Evolutionary conservation across 1,140 invertebrate genomes (phyloP).

Genomic region (Drosophila lacteicornis): DNA sequence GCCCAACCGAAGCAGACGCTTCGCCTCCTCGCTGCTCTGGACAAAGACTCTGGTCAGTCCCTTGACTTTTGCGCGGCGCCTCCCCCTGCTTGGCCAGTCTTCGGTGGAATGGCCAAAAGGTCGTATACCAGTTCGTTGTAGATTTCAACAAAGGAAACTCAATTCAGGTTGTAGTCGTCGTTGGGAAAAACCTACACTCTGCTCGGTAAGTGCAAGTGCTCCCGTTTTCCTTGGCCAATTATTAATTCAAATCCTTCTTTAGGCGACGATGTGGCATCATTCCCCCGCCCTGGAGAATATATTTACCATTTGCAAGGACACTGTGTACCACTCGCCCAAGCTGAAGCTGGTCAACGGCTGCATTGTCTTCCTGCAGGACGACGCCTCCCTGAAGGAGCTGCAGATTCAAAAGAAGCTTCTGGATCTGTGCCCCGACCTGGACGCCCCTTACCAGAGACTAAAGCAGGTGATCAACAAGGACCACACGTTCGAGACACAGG

Average conservation of each 20-base stretch:
- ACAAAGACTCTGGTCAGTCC: slow-evolving; percentile 78
- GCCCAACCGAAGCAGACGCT: slow-evolving; percentile 88
- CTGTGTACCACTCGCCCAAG: slow-evolving; percentile 32
- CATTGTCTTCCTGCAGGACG: slow-evolving; percentile 84
- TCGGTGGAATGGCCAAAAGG: too few species aligned
- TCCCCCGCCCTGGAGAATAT: too few species aligned
- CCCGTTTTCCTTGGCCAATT: neutral
- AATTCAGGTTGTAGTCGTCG: too few species aligned
- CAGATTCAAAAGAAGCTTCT: slow-evolving; percentile 81
- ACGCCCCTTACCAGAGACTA: too few species aligned
- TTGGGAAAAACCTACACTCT: slow-evolving; percentile 90
- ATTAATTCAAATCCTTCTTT: neutral
- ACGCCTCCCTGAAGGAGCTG: slow-evolving; percentile 82
- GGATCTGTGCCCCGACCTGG: slow-evolving; percentile 78
- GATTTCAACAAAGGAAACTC: too few species aligned
- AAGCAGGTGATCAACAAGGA: slow-evolving; percentile 85
- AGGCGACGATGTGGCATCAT: slow-evolving; percentile 91
- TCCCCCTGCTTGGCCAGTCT: too few species aligned
- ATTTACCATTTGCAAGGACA: slow-evolving; percentile 83
- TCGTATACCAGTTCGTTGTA: too few species aligned
- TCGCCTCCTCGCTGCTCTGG: slow-evolving; percentile 89
- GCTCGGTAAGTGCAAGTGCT: slow-evolving; percentile 84
- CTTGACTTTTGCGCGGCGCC: too few species aligned
- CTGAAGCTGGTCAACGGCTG: slow-evolving; percentile 84
- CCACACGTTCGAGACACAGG: slow-evolving; percentile 57